Conservation (phyloP, 37 sponge, comb jelly and placozoan genomes). For the Spongilla lacustris region DNA sequence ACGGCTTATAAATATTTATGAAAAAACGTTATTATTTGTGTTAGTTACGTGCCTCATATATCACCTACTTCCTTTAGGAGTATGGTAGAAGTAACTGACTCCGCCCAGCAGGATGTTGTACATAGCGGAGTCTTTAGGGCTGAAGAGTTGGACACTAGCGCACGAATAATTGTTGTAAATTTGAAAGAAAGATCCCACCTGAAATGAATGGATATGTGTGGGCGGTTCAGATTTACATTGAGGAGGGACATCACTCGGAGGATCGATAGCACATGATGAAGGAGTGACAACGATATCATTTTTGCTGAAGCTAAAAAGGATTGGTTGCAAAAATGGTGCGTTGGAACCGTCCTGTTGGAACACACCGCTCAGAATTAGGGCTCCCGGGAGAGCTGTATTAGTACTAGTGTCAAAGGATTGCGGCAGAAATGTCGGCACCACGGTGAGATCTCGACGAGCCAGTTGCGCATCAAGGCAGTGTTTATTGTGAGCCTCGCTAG, state of each 20-base stretch:
- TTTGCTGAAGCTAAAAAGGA: neutral
- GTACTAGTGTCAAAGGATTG: neutral
- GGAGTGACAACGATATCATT: neutral
- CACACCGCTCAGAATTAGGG: conserved; percentile 18
- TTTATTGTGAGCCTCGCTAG: neutral
- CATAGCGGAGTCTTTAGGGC: neutral
- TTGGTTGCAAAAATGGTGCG: conserved; percentile 11
- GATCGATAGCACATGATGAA: neutral
- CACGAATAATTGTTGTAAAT: conserved; percentile 11
- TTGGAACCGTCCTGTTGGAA: conserved; percentile 24
- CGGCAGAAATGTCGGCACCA: conserved; percentile 14
- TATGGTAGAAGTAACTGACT: neutral
- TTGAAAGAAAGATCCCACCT: neutral
- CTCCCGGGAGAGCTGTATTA: neutral
- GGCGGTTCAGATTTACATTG: neutral
- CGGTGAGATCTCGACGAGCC: conserved; percentile 17
- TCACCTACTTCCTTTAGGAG: neutral
- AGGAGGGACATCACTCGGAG: neutral
- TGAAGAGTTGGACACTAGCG: conserved; percentile 9
- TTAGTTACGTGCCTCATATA: neutral
- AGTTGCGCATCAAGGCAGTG: neutral
- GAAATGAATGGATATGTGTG: neutral
- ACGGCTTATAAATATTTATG: neutral
- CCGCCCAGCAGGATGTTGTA: conserved; percentile 12
- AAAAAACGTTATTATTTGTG: neutral